Evolutionary conservation across 2,888 invertebrate species (phyloP).

Genomic region (Electrophaes corylata): DNA sequence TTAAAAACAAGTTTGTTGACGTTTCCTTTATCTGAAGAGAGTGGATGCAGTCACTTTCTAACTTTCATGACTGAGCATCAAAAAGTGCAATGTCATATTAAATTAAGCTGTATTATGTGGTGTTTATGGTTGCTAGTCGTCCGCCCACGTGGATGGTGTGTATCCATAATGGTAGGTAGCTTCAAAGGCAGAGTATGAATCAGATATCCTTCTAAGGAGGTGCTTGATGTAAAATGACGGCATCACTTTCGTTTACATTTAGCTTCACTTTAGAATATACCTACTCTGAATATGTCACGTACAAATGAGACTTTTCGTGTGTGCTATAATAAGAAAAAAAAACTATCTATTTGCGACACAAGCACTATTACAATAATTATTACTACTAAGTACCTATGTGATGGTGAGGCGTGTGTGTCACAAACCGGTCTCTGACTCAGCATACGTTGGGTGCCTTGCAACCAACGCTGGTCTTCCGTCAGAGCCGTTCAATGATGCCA

Average conservation of each 20-base stretch:
- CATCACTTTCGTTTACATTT: slow-evolving; percentile 52
- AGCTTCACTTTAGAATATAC: slow-evolving; percentile 3
- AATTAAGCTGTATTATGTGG: slow-evolving; percentile 35
- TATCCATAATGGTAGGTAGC: slow-evolving; percentile 46
- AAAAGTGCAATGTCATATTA: slow-evolving; percentile 39
- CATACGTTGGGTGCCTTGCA: too few species aligned
- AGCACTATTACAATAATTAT: too few species aligned
- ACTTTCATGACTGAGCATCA: slow-evolving; percentile 40
- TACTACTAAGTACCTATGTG: too few species aligned
- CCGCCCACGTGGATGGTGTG: slow-evolving; percentile 40
- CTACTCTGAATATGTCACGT: not conserved
- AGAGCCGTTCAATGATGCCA: too few species aligned
- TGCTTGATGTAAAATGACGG: slow-evolving; percentile 40
- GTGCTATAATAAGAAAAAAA: too few species aligned
- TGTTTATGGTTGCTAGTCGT: slow-evolving; percentile 39
- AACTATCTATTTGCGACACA: too few species aligned
- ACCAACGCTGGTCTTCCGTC: too few species aligned
- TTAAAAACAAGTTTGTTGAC: not conserved
- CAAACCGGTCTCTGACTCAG: too few species aligned
- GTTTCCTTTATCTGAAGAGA: slow-evolving; percentile 21
- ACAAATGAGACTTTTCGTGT: too few species aligned
- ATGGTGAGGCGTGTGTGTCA: too few species aligned
- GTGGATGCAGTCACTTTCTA: slow-evolving; percentile 43
- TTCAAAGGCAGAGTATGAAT: slow-evolving; percentile 42
- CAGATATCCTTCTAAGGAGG: slow-evolving; percentile 49